Evolutionary conservation across 2,113 vertebrate species (phyloP).

Genomic region (Scomber colias): DNA sequence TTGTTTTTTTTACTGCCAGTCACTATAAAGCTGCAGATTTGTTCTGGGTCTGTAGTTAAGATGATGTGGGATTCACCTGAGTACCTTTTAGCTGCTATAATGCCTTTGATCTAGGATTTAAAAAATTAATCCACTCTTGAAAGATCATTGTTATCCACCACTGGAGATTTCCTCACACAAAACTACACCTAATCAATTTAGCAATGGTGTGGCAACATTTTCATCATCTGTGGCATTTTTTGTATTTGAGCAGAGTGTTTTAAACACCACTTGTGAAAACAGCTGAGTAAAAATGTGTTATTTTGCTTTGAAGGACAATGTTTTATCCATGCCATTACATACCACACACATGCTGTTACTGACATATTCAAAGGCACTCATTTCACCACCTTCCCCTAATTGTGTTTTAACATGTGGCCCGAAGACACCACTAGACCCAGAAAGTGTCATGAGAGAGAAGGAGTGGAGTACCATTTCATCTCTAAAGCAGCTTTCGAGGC

Average conservation of each 20-base stretch:
- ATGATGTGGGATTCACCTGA: neutral
- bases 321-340: no score
- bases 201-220: no score
- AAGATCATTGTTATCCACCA: neutral
- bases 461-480: conserved; percentile 95
- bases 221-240: no score
- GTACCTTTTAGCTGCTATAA: neutral
- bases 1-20: no score
- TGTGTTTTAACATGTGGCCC: neutral
- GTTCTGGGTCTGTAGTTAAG: neutral
- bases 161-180: no score
- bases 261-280: no score
- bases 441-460: conserved; percentile 93
- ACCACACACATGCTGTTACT: no score
- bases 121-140: neutral
- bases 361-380: neutral
- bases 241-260: no score
- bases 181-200: neutral
- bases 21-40: neutral
- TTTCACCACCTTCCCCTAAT: neutral
- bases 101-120: neutral
- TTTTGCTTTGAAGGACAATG: no score
- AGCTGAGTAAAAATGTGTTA: no score
- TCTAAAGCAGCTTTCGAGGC: conserved; percentile 92
- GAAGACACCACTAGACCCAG: conserved; percentile 92